These are phyloP conservation scores for Montifringilla adamsi DNA, from an alignment of 2,113 vertebrate genomes.

Conservation along the genomic window DNA sequence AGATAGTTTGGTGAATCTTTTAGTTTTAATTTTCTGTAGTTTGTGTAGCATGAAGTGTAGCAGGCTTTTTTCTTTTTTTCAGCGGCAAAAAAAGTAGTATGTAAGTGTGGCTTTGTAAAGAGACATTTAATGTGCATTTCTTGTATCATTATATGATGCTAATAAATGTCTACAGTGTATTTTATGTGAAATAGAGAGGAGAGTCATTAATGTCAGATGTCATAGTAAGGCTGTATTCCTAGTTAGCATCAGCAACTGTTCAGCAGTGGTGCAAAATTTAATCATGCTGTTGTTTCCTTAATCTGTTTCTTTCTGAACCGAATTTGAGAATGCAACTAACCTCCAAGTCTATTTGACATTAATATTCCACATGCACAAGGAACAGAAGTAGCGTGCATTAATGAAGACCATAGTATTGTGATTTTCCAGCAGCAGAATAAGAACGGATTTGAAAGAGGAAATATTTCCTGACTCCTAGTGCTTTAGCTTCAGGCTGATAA, in stretches of 20 bases:
- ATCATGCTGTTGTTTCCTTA: neutral
- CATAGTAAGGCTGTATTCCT: neutral
- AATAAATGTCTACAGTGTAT: neutral
- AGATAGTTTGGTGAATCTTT: neutral
- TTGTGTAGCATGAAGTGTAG: neutral
- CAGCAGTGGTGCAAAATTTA: neutral
- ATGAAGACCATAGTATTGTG: neutral
- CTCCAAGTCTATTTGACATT: neutral
- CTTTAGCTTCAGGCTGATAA: conserved; percentile 75
- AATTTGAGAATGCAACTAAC: neutral
- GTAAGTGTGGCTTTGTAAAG: neutral
- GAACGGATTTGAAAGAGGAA: conserved; percentile 38
- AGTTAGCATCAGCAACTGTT: neutral
- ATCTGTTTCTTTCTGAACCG: neutral
- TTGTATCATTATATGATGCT: neutral
- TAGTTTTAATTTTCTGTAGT: neutral
- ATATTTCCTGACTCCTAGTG: conserved; percentile 62
- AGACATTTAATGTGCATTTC: neutral
- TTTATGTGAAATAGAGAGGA: neutral
- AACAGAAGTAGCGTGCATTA: neutral
- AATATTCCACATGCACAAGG: neutral
- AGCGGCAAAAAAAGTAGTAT: neutral
- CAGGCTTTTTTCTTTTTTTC: neutral
- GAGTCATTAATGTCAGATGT: neutral
- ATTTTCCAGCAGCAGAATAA: conserved; percentile 47